phyloP scores from a whole-genome alignment of 2,797 vertebrate species.

The Hipposideros larvatus region DNA sequence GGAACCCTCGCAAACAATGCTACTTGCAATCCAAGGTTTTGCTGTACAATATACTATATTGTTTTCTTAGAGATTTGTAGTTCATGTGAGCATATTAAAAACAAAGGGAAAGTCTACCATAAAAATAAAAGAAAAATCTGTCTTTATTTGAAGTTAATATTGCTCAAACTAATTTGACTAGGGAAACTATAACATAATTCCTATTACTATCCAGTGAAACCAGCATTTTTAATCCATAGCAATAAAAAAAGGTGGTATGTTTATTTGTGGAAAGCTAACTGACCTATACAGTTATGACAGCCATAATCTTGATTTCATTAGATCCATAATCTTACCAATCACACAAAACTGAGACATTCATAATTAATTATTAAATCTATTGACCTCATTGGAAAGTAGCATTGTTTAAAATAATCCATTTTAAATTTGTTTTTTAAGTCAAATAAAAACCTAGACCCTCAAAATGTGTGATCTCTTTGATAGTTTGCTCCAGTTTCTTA shows the following conservation, averaged over 20 bases:
- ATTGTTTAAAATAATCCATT: not conserved
- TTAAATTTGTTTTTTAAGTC: constrained; percentile 36
- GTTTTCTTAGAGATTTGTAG: not conserved
- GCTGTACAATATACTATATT: not conserved
- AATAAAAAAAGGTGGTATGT: not conserved
- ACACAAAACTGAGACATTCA: not conserved
- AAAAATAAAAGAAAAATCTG: not conserved
- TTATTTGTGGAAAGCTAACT: not conserved
- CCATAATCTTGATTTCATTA: not conserved
- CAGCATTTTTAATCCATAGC: not conserved
- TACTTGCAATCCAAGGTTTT: no score
- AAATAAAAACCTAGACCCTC: not conserved
- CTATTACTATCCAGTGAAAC: not conserved
- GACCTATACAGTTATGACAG: not conserved
- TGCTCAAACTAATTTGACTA: constrained; percentile 25
- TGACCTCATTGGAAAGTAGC: not conserved
- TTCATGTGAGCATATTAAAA: not conserved
- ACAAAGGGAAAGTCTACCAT: not conserved
- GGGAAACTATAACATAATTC: constrained; percentile 1
- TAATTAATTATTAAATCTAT: constrained; percentile 34
- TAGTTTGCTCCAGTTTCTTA: constrained; percentile 37
- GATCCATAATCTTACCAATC: not conserved
- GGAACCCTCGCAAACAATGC: no score
- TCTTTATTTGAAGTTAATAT: constrained; percentile 1
- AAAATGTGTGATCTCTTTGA: not conserved